These are phyloP conservation scores for Sesamia inferens DNA, from an alignment of 2,888 invertebrate genomes.

Conservation along the genomic window DNA sequence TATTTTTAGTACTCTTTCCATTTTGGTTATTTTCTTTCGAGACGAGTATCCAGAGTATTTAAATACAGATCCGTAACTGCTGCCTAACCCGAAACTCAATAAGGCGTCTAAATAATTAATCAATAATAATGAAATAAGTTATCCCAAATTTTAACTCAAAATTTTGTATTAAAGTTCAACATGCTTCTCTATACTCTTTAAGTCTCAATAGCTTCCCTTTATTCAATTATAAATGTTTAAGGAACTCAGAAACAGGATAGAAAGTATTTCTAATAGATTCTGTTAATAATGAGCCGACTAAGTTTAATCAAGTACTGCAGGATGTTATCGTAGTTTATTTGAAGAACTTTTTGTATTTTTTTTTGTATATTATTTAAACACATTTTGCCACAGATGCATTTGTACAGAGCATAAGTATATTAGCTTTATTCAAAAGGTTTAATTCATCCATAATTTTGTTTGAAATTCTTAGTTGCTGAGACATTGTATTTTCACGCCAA, in stretches of 20 bases:
- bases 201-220: slow-evolving; percentile 26
- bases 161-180: not conserved
- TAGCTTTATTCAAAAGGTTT: too few relatives aligned
- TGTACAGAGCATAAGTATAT: not conserved
- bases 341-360: too few relatives aligned
- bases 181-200: slow-evolving; percentile 13
- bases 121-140: slow-evolving; percentile 3
- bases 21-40: not conserved
- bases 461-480: too few relatives aligned
- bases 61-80: not conserved
- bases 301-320: slow-evolving; percentile 29
- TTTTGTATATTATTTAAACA: too few relatives aligned
- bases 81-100: not conserved
- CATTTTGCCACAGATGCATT: slow-evolving; percentile 30
- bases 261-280: slow-evolving; percentile 44
- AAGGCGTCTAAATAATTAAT: not conserved
- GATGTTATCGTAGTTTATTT: not conserved
- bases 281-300: slow-evolving; percentile 45
- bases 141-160: not conserved
- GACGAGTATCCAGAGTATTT: not conserved
- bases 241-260: slow-evolving; percentile 28
- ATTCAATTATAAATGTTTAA: slow-evolving; percentile 40
- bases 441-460: too few relatives aligned
- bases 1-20: not conserved
- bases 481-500: too few relatives aligned